Percentiles rank a stretch among this genome's conserved stretches.
Conservation (phyloP, 2,113 vertebrate genomes). For the Climacteris rufus region DNA sequence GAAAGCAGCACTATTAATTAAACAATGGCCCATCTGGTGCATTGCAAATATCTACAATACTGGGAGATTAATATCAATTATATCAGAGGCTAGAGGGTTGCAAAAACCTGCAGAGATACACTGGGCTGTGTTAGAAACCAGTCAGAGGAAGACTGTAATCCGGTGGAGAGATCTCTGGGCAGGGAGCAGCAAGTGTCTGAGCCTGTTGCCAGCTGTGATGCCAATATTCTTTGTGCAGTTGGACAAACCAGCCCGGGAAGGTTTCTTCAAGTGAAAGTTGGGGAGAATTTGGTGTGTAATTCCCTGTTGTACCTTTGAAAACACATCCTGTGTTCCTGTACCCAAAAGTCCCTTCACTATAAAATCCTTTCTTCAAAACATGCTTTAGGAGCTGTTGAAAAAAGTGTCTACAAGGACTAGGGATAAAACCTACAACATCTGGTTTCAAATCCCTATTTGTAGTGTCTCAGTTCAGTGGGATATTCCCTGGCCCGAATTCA, state of each 20-base stretch:
- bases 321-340: not conserved
- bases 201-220: not conserved
- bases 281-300: not conserved
- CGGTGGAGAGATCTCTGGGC: not conserved
- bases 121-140: not conserved
- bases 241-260: not conserved
- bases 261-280: not conserved
- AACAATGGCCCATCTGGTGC: constrained; percentile 57
- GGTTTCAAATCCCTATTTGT: not conserved
- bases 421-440: not conserved
- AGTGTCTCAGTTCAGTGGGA: not conserved
- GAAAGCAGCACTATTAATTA: constrained; percentile 60
- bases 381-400: not conserved
- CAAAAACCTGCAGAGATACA: not conserved
- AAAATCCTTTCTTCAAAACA: not conserved
- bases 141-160: not conserved
- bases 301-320: not conserved
- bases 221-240: not conserved
- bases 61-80: constrained; percentile 53
- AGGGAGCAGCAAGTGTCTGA: not conserved
- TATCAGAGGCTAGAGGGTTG: constrained; percentile 2
- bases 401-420: not conserved
- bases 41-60: constrained; percentile 21
- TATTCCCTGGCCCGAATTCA: not conserved
- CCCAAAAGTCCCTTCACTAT: not conserved